Conservation (phyloP, 2,113 vertebrate genomes). For the Hylia prasina region DNA sequence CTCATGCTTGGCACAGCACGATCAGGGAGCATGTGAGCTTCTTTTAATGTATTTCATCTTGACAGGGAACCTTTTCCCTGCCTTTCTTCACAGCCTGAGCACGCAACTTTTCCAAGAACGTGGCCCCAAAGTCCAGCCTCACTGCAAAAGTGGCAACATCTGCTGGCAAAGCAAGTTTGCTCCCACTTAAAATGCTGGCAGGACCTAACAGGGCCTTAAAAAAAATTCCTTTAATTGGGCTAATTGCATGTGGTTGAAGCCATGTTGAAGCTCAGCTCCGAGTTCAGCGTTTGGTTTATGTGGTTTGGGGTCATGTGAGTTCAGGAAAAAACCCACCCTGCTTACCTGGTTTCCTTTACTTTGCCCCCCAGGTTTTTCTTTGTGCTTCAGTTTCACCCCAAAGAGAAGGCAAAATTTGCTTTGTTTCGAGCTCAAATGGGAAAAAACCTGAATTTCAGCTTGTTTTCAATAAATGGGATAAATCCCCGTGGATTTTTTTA, state of each 20-base stretch:
- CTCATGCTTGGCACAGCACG: background rate
- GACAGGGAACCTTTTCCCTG: background rate
- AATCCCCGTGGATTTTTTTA: background rate
- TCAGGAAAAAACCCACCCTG: background rate
- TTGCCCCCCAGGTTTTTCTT: background rate
- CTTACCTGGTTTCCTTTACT: background rate
- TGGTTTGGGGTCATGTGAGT: background rate
- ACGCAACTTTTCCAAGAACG: background rate
- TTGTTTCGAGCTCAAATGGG: rapidly evolving
- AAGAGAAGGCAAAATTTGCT: background rate
- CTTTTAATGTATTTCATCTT: slow-evolving; percentile 11
- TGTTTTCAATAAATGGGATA: background rate
- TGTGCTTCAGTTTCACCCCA: background rate
- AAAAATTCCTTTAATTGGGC: background rate
- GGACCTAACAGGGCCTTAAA: background rate
- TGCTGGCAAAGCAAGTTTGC: background rate
- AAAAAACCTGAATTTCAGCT: background rate
- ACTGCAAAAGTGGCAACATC: background rate
- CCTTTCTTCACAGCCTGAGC: background rate
- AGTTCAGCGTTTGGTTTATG: background rate
- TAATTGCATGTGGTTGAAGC: background rate
- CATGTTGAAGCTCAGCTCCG: background rate
- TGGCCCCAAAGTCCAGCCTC: background rate
- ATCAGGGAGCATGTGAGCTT: background rate
- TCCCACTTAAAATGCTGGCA: background rate